Evolutionary conservation across 2,113 vertebrate species (phyloP), one percentile per base, ranked within the genome.

Genomic region (Gymnocephalus cernua): DNA sequence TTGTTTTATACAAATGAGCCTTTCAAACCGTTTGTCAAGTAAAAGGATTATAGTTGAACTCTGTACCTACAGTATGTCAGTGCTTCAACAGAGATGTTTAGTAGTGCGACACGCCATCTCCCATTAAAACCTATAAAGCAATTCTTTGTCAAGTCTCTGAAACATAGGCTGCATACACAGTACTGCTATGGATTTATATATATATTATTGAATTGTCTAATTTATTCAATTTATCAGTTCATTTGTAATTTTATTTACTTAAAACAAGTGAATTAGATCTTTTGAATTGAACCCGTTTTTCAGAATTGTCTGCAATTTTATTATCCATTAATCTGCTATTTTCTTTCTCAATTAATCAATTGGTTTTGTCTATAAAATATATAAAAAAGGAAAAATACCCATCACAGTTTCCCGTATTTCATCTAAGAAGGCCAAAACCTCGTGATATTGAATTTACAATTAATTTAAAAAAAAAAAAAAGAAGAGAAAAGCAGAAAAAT

Each of bases 11-110:
- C 61, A 76, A n/a, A 66, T 1, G n/a, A 70, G 65, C 32, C 63
- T 72, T 77, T 59, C 51, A 3, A 66, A 66, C 11, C 6, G 38
- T 71, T 57, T 62, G 25, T 70, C 63, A 73, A 45, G 48, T 81
- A 25, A 41, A 14, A 23, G 1, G n/a, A 66, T 53, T 15, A 3
- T 2, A 16, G n/a, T 0, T 77, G 11, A 29, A 48, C 12, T 61
- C 58, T 84, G 77, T 76, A 69, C 48, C 58, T 51, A 10, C 58
- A 35, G 35, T 4, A 6, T 15, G 64, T 79, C 32, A 75, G 35
- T 32, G 44, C 66, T 54, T 41, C 41, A 1, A 38, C 64, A 62
- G 38, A 65, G 18, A 53, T 10, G 70, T 61, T 79, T 5, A 64
- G 15, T 45, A 13, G 29, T 29, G 66, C 21, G 8, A 45, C 11